Evolutionary conservation across 1,140 invertebrate species (phyloP).

Genomic region (Stenopsyche tienmushanensis): DNA sequence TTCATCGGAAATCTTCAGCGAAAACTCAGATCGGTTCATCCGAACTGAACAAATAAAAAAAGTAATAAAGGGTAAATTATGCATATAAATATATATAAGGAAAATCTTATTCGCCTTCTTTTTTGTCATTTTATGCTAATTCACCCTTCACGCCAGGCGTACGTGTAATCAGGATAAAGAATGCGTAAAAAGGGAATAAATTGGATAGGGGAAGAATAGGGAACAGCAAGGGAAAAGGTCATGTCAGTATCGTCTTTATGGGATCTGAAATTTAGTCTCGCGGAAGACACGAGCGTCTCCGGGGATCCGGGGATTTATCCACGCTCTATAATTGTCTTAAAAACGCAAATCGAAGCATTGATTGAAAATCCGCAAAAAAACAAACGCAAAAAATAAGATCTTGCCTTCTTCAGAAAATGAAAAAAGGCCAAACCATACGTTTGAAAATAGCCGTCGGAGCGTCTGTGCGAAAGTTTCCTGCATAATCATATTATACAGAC

Average conservation of each 20-base stretch:
- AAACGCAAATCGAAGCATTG: no score
- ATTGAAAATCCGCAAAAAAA: no score
- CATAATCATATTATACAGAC: background rate
- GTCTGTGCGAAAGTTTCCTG: background rate
- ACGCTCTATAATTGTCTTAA: no score
- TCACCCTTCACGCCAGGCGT: constrained; percentile 10
- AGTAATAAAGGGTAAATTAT: constrained; percentile 19
- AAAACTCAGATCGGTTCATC: no score
- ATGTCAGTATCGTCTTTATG: background rate
- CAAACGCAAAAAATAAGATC: no score
- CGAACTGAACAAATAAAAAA: constrained; percentile 5
- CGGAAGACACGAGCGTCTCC: background rate
- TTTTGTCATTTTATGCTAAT: constrained; percentile 28
- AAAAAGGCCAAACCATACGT: no score
- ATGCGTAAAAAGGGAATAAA: constrained; percentile 29
- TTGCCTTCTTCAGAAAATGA: no score
- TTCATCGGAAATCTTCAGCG: no score
- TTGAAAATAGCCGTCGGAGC: no score
- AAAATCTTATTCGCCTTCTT: constrained; percentile 8
- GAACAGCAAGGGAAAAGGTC: background rate
- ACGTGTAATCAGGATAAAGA: constrained; percentile 22
- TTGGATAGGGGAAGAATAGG: constrained; percentile 2
- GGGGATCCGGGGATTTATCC: background rate
- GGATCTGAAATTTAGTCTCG: background rate
- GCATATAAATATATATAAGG: constrained; percentile 26